Evolutionary conservation across 2,113 vertebrate species (phyloP).

Genomic region (Cromileptes altivelis): DNA sequence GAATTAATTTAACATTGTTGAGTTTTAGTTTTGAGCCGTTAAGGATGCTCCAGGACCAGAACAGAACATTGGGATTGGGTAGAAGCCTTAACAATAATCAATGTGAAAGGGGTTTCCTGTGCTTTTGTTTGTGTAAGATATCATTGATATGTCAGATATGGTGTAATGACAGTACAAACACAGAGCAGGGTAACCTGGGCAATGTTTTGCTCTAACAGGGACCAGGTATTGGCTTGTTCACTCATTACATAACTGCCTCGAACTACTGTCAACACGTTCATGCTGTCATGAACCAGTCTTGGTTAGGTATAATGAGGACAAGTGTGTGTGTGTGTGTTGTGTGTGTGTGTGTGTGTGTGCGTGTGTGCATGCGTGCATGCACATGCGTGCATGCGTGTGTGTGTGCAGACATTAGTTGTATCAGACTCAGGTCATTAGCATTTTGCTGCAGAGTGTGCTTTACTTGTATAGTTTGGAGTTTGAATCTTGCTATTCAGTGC

Average conservation of each 20-base stretch:
- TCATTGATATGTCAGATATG: not conserved
- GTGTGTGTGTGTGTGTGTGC: not conserved
- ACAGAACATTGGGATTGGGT: not conserved
- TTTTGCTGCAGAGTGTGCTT: too few relatives aligned
- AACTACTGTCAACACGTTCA: too few relatives aligned
- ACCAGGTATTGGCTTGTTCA: not conserved
- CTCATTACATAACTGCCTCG: not conserved
- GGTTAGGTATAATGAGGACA: not conserved
- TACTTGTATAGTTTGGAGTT: too few relatives aligned
- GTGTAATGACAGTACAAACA: not conserved
- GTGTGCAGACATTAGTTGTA: not conserved
- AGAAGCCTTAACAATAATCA: not conserved
- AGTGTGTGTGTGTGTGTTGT: not conserved
- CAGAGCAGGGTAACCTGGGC: not conserved
- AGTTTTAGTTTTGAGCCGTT: not conserved
- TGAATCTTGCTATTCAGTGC: too few relatives aligned
- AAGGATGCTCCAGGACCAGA: not conserved
- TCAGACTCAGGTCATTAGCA: not conserved
- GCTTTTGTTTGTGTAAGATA: not conserved
- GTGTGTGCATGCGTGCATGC: not conserved
- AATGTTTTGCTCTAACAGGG: too few relatives aligned
- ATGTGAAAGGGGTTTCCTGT: not conserved
- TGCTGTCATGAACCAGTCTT: not conserved
- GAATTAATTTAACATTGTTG: not conserved
- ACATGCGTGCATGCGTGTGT: not conserved